A percentile compares a stretch with the other conserved stretches of the same genome.
Evolutionary conservation across 2,797 vertebrate species (phyloP).

Genomic region (Falco cherrug): DNA sequence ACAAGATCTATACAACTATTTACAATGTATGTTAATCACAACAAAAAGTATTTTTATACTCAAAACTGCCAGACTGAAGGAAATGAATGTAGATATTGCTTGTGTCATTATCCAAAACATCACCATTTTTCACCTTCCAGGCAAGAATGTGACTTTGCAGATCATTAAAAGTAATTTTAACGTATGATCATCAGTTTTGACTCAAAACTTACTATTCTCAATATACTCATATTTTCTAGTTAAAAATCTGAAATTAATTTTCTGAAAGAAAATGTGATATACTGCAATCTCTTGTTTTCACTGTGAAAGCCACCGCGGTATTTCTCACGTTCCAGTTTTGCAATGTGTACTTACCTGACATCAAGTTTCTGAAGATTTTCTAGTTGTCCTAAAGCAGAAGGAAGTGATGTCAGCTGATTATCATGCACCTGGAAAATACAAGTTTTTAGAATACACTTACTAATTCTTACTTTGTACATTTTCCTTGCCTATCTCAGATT

Average conservation of each 20-base stretch:
- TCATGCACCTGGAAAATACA: constrained; percentile 86
- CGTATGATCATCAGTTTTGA: neutral
- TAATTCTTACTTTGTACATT: neutral
- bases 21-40: neutral
- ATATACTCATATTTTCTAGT: neutral
- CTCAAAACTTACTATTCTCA: neutral
- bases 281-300: neutral
- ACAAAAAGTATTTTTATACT: neutral
- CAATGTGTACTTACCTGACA: constrained; percentile 79
- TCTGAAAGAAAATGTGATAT: neutral
- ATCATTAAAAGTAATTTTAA: neutral
- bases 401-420: constrained; percentile 88
- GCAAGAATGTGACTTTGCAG: neutral
- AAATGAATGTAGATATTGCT: neutral
- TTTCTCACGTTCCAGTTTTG: neutral
- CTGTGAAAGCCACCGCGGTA: neutral
- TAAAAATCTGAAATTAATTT: neutral
- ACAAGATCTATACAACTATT: neutral
- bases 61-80: neutral
- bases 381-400: constrained; percentile 85
- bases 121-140: neutral
- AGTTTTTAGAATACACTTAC: constrained; percentile 11
- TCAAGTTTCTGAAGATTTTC: constrained; percentile 91
- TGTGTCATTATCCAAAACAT: neutral
- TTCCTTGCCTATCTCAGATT: neutral